These are phyloP conservation scores for human (Homo sapiens) DNA, from an alignment of 2,113 vertebrate species.

Conservation along the genomic window DNA sequence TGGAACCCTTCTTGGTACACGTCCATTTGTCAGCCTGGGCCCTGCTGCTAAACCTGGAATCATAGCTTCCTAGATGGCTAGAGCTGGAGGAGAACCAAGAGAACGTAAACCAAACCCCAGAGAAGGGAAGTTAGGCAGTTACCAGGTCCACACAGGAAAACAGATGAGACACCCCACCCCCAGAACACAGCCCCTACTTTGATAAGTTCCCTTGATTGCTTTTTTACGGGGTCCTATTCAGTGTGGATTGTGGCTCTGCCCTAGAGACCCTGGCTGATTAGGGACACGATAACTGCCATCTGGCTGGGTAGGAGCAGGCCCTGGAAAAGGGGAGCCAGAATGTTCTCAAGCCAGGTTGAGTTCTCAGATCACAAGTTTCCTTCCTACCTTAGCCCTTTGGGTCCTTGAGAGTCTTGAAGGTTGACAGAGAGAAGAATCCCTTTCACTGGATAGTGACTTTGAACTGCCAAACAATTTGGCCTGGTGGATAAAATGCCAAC, in stretches of 20 bases:
- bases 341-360: slow-evolving; percentile 13
- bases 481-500: slow-evolving; percentile 11
- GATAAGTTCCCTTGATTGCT: background rate
- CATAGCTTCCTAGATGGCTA: background rate
- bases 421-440: background rate
- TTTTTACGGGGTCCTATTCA: background rate
- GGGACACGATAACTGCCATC: background rate
- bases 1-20: background rate
- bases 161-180: background rate
- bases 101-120: background rate
- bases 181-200: background rate
- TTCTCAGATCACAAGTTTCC: background rate
- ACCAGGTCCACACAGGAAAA: background rate
- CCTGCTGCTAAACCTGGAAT: background rate
- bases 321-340: background rate
- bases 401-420: background rate
- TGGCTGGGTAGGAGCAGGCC: background rate
- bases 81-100: background rate
- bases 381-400: background rate
- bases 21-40: background rate
- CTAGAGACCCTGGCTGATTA: background rate
- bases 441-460: background rate
- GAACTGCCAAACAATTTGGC: background rate
- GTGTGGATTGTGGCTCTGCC: background rate
- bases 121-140: background rate